Conservation (phyloP, 2,113 vertebrate genomes). For the Synodontis membranacea region DNA sequence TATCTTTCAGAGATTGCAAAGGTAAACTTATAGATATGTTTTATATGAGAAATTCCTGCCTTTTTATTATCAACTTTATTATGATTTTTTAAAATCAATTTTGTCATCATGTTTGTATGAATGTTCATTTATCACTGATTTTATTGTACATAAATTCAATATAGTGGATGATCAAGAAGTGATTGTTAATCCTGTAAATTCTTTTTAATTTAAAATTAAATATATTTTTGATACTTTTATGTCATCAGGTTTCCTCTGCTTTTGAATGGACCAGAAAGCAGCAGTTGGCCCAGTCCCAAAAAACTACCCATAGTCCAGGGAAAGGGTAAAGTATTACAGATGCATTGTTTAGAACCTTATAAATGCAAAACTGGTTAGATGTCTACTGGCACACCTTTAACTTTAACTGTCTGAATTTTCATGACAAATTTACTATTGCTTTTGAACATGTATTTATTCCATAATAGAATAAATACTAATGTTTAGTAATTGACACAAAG, state of each 20-base stretch:
- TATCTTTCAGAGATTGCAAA: constrained; percentile 81
- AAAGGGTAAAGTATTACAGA: constrained; percentile 54
- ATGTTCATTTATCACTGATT: neutral
- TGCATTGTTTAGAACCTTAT: neutral
- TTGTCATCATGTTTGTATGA: neutral
- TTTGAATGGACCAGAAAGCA: constrained; percentile 61
- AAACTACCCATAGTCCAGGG: constrained; percentile 40
- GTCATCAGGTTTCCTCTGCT: constrained; percentile 64
- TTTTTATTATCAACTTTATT: neutral
- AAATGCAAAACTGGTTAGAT: neutral
- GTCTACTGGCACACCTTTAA: neutral
- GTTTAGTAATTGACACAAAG: neutral
- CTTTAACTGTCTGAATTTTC: neutral
- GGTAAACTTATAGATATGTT: constrained; percentile 66
- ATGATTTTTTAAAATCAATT: neutral
- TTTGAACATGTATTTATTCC: neutral
- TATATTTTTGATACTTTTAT: neutral
- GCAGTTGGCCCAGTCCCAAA: constrained; percentile 54
- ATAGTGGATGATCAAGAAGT: too few relatives aligned
- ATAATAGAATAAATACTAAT: neutral
- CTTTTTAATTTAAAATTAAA: neutral
- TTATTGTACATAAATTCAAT: neutral
- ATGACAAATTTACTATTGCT: neutral
- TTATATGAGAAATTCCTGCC: neutral
- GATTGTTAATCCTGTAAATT: neutral